Evolutionary conservation across 2,113 vertebrate genomes (phyloP), one percentile per base, ranked within the genome.

Genomic region (Callospermophilus lateralis): DNA sequence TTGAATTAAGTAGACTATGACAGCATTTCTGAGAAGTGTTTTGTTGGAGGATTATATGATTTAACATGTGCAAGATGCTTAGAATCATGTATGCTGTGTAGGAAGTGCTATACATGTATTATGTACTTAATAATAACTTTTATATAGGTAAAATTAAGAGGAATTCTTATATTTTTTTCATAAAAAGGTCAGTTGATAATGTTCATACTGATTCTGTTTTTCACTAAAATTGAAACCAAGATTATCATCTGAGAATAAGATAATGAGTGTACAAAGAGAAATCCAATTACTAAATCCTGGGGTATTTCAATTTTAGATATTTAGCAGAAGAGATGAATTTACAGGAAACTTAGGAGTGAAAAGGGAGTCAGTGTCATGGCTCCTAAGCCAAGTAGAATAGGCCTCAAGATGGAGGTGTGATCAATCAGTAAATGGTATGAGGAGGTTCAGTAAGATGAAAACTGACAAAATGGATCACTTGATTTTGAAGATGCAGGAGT

Each of bases 171-270:
- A 48, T 28, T 85, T 89, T 48, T 45, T 1, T 93, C 22, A 20
- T 76, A 45, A 48, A 10, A 90, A 53, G 15, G 78, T 70, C 34
- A 77, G 39, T 79, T 39, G 8, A 78, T 39, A 73, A 39, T 58
- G 30, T 37, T 88, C 19, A 7, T 67, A 58, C 26, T 80, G 53
- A 32, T 80, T 89, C 12, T 42, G 4, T 68, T 90, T 85, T 80
- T 89, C 74, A 80, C 22, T 79, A 16, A 90, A 86, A 63, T 70
- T 76, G 30, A 86, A 86, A 86, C 22, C 34, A 81, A 93, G 61
- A 78, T 84, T 68, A 85, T 93, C 55, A 34, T 68, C 10, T 83
- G 30, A 87, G n/a, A 91, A 70, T 70, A 34, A 87, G 22, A 17
- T 53, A 53, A 16, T 16, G 51, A 65, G 8, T 48, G 20, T 67